A percentile compares a stretch with the other conserved stretches of the same genome.
Evolutionary conservation across 2,113 vertebrate genomes (phyloP).

Genomic region (Cynocephalus volans): DNA sequence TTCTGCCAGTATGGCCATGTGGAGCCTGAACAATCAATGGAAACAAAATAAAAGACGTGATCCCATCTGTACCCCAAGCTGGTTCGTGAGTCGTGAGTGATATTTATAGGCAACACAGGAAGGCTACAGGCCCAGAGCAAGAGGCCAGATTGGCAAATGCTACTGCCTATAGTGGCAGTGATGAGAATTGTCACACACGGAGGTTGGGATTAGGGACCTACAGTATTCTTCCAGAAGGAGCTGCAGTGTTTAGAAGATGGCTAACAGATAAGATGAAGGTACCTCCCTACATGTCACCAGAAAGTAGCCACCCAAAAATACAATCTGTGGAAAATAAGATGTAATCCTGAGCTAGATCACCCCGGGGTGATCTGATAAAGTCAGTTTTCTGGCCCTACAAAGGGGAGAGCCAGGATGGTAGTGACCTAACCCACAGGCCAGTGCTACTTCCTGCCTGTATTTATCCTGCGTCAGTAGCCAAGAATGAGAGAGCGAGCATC

Average conservation of each 20-base stretch:
- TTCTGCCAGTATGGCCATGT: not conserved
- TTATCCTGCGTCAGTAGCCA: not conserved
- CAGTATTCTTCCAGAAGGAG: not conserved
- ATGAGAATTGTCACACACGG: fast-evolving
- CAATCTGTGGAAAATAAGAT: not conserved
- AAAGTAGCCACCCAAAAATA: not conserved
- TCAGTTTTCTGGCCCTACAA: not conserved
- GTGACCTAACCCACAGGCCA: not conserved
- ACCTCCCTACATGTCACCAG: not conserved
- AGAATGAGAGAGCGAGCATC: no score
- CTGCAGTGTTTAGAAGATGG: not conserved
- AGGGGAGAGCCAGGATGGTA: not conserved
- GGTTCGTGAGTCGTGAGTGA: not conserved
- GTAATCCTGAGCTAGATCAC: not conserved
- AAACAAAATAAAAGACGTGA: not conserved
- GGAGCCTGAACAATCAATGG: not conserved
- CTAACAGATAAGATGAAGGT: not conserved
- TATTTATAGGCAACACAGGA: not conserved
- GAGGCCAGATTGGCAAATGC: not conserved
- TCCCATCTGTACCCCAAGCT: not conserved
- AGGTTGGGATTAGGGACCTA: not conserved
- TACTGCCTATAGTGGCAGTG: not conserved
- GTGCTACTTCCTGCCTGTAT: not conserved
- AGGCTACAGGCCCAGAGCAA: not conserved
- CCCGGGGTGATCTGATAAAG: constrained; percentile 24